These are phyloP conservation scores for Myotis brandtii DNA, from an alignment of 2,113 vertebrate species.

Conservation along the genomic window DNA sequence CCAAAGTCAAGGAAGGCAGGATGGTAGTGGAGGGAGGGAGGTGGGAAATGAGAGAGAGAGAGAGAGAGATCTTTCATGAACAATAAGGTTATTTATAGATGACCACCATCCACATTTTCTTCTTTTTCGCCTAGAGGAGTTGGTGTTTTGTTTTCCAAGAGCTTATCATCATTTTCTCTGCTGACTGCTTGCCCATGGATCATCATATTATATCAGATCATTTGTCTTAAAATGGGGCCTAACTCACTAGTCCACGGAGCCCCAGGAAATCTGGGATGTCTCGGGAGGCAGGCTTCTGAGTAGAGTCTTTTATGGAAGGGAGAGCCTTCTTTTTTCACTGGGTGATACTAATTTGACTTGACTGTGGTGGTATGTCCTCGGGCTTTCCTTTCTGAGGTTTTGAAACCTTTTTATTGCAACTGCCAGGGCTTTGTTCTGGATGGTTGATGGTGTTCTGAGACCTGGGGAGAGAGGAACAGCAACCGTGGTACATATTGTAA, in stretches of 20 bases:
- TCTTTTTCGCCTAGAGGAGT: neutral
- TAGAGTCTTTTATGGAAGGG: neutral
- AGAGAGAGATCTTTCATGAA: neutral
- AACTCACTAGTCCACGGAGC: neutral
- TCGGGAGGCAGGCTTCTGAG: neutral
- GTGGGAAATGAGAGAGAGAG: neutral
- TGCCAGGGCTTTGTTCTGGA: slow-evolving; percentile 45
- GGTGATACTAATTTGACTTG: slow-evolving; percentile 49
- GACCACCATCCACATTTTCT: slow-evolving; percentile 13
- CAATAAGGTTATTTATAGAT: neutral
- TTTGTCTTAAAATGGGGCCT: slow-evolving; percentile 57
- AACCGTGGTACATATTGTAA: accelerated
- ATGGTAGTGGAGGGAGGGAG: neutral
- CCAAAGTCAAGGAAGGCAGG: neutral
- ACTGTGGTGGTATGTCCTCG: neutral
- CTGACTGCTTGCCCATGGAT: neutral
- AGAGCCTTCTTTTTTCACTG: neutral
- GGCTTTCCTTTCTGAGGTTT: slow-evolving; percentile 52
- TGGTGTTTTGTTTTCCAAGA: slow-evolving; percentile 41
- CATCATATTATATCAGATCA: neutral
- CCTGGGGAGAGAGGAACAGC: neutral
- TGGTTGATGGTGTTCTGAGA: slow-evolving; percentile 14
- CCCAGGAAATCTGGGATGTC: neutral
- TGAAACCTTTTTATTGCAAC: slow-evolving; percentile 51
- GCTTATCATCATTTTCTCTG: neutral